A percentile compares a stretch with the other conserved stretches of the same genome.
Evolutionary conservation across 1,140 invertebrate genomes (phyloP).

Genomic region (Luehdorfia chinensis): DNA sequence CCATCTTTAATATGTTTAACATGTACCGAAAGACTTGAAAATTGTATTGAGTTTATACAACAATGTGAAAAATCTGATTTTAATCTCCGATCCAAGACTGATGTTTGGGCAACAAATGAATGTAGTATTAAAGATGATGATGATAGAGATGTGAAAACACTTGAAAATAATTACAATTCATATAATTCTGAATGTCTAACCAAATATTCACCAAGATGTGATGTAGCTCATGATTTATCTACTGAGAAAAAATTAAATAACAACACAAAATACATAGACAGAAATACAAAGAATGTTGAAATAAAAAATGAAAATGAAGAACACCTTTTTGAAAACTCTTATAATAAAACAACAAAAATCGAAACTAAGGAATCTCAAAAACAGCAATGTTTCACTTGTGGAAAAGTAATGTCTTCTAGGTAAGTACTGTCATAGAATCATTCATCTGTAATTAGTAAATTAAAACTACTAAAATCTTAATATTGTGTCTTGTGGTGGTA

Average conservation of each 20-base stretch:
- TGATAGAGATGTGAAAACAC: slow-evolving; percentile 11
- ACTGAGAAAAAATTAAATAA: slow-evolving; percentile 17
- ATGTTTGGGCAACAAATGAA: no score
- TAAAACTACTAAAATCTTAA: no score
- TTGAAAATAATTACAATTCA: not conserved
- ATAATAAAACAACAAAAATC: slow-evolving; percentile 14
- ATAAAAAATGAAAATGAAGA: not conserved
- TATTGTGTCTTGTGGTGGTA: no score
- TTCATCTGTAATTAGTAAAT: not conserved
- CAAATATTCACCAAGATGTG: slow-evolving; percentile 17
- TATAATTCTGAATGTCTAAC: slow-evolving; percentile 7
- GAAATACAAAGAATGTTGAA: not conserved
- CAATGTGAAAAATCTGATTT: slow-evolving; percentile 57
- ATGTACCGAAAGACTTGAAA: slow-evolving; percentile 49
- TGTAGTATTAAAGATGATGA: slow-evolving; percentile 16
- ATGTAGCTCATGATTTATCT: slow-evolving; percentile 16
- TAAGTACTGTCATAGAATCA: slow-evolving; percentile 22
- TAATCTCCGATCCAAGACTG: slow-evolving; percentile 28
- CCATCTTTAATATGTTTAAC: slow-evolving; percentile 52
- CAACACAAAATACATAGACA: not conserved
- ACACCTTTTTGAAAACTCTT: slow-evolving; percentile 13
- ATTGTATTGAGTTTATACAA: slow-evolving; percentile 57
- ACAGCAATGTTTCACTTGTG: slow-evolving; percentile 70
- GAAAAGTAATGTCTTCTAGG: slow-evolving; percentile 73
- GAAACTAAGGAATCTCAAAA: slow-evolving; percentile 37